Evolutionary conservation across 2,797 vertebrate genomes (phyloP).

Genomic region (Streptopelia turtur): DNA sequence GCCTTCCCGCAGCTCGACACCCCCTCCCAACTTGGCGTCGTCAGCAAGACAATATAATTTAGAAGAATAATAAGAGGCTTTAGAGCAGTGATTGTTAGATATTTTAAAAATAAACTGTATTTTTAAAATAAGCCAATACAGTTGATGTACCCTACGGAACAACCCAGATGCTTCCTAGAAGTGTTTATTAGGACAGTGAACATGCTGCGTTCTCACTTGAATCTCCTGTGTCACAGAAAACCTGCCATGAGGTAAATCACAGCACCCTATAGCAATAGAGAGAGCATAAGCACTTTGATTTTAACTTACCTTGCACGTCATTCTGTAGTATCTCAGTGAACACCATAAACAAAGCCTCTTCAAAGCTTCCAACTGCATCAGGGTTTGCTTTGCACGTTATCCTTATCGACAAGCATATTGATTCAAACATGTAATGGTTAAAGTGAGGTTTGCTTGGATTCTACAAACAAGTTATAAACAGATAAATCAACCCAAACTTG

Average conservation of each 20-base stretch:
- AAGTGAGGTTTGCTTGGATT: constrained; percentile 99
- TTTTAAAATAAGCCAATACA: not conserved
- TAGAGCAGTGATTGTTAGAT: not conserved
- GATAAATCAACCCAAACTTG: not conserved
- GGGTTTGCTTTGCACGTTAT: constrained; percentile 96
- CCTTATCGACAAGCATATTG: constrained; percentile 93
- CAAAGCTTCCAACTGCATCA: constrained; percentile 90
- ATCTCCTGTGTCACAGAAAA: not conserved
- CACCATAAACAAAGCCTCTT: constrained; percentile 96
- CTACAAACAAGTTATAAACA: constrained; percentile 75
- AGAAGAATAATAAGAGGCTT: not conserved
- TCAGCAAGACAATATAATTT: not conserved
- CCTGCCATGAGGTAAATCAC: not conserved
- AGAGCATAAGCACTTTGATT: not conserved
- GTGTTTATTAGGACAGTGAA: not conserved
- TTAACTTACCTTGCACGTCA: constrained; percentile 91
- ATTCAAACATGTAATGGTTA: constrained; percentile 99
- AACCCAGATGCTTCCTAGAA: not conserved
- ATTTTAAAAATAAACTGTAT: not conserved
- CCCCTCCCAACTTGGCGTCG: too few relatives aligned
- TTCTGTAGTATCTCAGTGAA: constrained; percentile 98
- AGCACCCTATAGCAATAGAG: not conserved
- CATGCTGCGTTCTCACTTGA: not conserved
- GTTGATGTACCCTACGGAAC: not conserved
- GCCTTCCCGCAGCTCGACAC: too few relatives aligned